phyloP scores from a whole-genome alignment of 2,797 vertebrate genomes.

The Cheirogaleus major region DNA sequence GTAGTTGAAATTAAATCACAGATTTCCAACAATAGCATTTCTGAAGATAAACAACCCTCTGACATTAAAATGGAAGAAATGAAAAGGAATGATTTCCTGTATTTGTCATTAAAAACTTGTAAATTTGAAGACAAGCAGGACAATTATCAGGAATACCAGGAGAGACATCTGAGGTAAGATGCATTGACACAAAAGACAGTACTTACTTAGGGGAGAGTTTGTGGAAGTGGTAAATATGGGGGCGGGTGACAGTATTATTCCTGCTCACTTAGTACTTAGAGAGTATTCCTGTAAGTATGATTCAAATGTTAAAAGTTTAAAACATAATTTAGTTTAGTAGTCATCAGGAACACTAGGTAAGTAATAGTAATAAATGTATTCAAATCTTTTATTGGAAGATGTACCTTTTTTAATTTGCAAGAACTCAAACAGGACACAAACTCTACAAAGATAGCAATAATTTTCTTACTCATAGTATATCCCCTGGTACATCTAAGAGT shows the following conservation, averaged over 20 bases:
- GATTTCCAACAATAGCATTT: neutral
- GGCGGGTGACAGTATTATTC: neutral
- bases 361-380: neutral
- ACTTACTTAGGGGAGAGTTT: neutral
- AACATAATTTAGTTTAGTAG: neutral
- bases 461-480: neutral
- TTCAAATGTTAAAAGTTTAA: neutral
- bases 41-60: neutral
- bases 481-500: neutral
- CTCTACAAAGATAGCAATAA: neutral
- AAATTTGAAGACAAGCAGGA: neutral
- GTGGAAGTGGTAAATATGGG: neutral
- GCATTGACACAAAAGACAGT: neutral
- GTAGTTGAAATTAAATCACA: neutral
- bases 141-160: neutral
- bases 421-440: neutral
- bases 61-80: neutral
- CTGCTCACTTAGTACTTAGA: neutral
- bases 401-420: neutral
- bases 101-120: neutral
- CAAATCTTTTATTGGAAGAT: neutral
- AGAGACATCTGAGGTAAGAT: neutral
- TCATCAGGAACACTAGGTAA: neutral
- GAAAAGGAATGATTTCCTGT: neutral
- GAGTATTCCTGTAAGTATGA: neutral